These are phyloP conservation scores for Pangasius mekongensis DNA, from an alignment of 2,797 vertebrate species.

Conservation along the genomic window DNA sequence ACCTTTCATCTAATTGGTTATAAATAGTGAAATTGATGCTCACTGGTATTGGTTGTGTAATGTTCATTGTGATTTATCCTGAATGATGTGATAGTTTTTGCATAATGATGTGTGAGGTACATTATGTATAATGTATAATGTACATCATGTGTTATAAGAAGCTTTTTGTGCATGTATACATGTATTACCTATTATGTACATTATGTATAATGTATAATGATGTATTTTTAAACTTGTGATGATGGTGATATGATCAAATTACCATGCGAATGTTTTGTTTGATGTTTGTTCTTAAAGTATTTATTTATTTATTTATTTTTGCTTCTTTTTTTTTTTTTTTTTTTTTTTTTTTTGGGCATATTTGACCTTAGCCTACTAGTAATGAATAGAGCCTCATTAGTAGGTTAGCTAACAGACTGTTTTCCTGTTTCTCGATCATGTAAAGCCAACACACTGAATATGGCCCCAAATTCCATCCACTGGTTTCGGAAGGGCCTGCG, in stretches of 20 bases:
- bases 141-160: background rate
- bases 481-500: slow-evolving; percentile 83
- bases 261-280: too few relatives aligned
- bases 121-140: background rate
- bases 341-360: background rate
- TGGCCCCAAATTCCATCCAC: slow-evolving; percentile 80
- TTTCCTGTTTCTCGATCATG: slow-evolving; percentile 7
- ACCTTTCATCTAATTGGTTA: background rate
- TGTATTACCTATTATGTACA: background rate
- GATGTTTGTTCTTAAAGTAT: background rate
- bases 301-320: too few relatives aligned
- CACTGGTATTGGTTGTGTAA: background rate
- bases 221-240: background rate
- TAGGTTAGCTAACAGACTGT: background rate
- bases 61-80: background rate
- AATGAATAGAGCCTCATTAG: background rate
- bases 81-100: background rate
- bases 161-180: background rate
- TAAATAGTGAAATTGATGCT: background rate
- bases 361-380: background rate
- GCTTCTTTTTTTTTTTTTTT: too few relatives aligned
- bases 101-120: background rate
- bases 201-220: background rate
- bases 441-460: slow-evolving; percentile 56
- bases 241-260: background rate